Base-by-base conservation (phyloP, 1,140 invertebrate species). In the Homalodisca vitripennis region DNA sequence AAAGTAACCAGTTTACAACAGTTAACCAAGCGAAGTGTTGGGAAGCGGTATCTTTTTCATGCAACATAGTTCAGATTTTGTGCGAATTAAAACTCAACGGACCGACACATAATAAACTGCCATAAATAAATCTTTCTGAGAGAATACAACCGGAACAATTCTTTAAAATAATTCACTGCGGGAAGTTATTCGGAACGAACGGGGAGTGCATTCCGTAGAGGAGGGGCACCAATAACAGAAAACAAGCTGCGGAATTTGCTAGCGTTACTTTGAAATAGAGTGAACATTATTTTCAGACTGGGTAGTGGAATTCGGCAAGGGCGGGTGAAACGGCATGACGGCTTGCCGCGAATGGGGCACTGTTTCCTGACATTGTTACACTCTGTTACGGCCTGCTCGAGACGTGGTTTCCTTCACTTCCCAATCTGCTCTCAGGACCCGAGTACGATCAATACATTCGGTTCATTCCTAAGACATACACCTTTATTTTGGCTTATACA, bases 201-300 rank as follows among this genome's bases (percentile, higher is more conserved):
- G 3, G 14, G n/a, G 48, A 14, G 3, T 51, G 17, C 22, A 3
- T 22, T 3, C 6, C n/a, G 48, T 20, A 51, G 34, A 6, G 17
- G 22, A 14, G 48, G 34, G 48, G 17, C 22, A 51, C 48, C 48
- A 51, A 51, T 51, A 51, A 51, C 48, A 51, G 48, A 51, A 51
- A 51, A 51, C 48, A 51, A 51, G 48, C 48, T 3, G 48, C n/a
- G 48, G 48, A 51, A 51, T 51, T 51, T 51, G 48, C n/a, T 14
- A 51, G 48, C 48, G 48, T 51, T 51, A 51, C 48, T 51, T 51
- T 51, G 48, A 51, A 51, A 51, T 51, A 51, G 48, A 51, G 48
- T 20, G 48, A 14, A 51, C 48, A 51, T 51, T 51, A 51, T 51
- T 51, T 51, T 51, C 48, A 51, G 48, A 22, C 48, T 20, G 48